These are phyloP conservation scores for Ptilodon capucinus DNA, from an alignment of 2,888 invertebrate species.

Conservation along the genomic window DNA sequence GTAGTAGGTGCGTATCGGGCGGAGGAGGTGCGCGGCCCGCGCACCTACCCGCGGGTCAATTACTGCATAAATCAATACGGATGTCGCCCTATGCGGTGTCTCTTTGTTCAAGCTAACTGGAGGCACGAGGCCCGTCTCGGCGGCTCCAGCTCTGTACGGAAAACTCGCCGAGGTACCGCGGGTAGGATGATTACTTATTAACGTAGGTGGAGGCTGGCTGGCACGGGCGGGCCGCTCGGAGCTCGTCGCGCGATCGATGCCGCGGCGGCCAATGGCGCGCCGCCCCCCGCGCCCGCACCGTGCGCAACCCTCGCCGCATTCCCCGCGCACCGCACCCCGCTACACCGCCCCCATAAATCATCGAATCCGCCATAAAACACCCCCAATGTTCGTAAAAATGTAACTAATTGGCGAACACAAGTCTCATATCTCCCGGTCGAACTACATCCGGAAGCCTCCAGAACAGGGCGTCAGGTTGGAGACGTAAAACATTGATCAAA, in stretches of 20 bases:
- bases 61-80: slow-evolving; percentile 77
- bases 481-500: slow-evolving; percentile 75
- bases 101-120: slow-evolving; percentile 76
- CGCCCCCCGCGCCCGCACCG: slow-evolving; percentile 67
- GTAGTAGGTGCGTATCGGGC: slow-evolving; percentile 60
- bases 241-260: slow-evolving; percentile 80
- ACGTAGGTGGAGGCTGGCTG: slow-evolving; percentile 81
- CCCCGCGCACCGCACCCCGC: slow-evolving; percentile 63
- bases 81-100: slow-evolving; percentile 69
- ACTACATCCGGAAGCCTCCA: slow-evolving; percentile 58
- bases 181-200: slow-evolving; percentile 83
- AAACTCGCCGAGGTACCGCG: slow-evolving; percentile 79
- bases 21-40: slow-evolving; percentile 59
- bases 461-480: slow-evolving; percentile 52
- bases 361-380: slow-evolving; percentile 81
- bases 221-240: slow-evolving; percentile 76
- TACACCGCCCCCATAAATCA: slow-evolving; percentile 81
- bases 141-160: slow-evolving; percentile 75
- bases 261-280: slow-evolving; percentile 79
- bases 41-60: slow-evolving; percentile 74
- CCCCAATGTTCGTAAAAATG: slow-evolving; percentile 80
- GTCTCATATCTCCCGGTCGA: slow-evolving; percentile 69
- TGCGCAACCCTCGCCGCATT: slow-evolving; percentile 70
- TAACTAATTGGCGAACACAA: slow-evolving; percentile 78
- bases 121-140: slow-evolving; percentile 75